phyloP scores from a whole-genome alignment of 2,888 invertebrate genomes.

The Antheraea yamamai region DNA sequence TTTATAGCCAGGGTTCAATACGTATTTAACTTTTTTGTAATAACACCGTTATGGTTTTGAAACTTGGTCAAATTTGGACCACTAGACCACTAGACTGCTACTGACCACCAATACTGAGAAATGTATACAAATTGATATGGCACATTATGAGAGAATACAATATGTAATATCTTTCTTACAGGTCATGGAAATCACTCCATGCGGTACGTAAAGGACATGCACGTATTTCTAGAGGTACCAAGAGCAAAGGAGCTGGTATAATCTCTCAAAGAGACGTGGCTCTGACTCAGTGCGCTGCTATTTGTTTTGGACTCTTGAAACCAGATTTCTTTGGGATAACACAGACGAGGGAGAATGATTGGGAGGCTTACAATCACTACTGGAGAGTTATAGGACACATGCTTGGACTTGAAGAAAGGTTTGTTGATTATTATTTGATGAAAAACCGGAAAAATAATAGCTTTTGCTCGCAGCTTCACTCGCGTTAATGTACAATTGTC shows the following conservation, averaged over 20 bases:
- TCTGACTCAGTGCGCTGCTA: constrained; percentile 93
- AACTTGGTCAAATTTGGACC: too few relatives aligned
- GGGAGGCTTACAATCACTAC: constrained; percentile 89
- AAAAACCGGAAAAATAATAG: too few relatives aligned
- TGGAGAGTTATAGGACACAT: constrained; percentile 92
- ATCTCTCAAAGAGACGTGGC: constrained; percentile 93
- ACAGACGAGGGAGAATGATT: constrained; percentile 82
- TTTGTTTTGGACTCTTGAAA: constrained; percentile 87
- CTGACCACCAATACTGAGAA: too few relatives aligned
- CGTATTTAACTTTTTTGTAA: too few relatives aligned
- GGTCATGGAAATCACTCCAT: constrained; percentile 86
- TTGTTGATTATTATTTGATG: constrained; percentile 30
- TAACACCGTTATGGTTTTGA: too few relatives aligned
- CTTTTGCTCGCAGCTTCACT: too few relatives aligned
- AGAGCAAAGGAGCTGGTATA: constrained; percentile 69
- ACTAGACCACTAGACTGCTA: too few relatives aligned
- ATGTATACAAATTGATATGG: too few relatives aligned
- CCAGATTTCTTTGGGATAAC: constrained; percentile 85
- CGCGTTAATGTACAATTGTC: not conserved
- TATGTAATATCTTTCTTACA: constrained; percentile 39
- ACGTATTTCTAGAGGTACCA: constrained; percentile 79
- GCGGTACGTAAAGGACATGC: constrained; percentile 86
- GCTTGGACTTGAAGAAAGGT: constrained; percentile 92
- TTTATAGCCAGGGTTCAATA: too few relatives aligned
- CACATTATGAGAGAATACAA: too few relatives aligned